Evolutionary conservation across 2,113 vertebrate species (phyloP), one percentile per base, ranked within the genome.

Genomic region (Hippocampus zosterae): DNA sequence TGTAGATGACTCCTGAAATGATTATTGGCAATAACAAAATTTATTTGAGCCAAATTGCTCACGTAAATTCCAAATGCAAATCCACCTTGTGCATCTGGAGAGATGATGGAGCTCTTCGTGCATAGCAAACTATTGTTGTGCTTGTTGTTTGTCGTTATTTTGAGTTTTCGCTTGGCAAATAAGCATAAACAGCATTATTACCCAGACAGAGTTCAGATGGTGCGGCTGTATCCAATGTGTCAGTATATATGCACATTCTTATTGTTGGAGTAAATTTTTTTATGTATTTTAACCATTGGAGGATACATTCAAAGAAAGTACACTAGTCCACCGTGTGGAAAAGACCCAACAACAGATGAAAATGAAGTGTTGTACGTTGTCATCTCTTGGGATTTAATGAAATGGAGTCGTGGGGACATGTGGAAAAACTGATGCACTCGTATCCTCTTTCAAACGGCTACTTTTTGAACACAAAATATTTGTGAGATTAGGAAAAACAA

Each of bases 1-100:
- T 60, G 29, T 60, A 40, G 60, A 66, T 63, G 29, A 57, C 59
- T 52, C 53, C 46, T 48, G 60, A 42, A 56, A 71, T 8, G 19
- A 40, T 62, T 59, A 42, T 46, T 41, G 62, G 41, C 62, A 44
- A 64, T 25, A 23, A n/a, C n/a, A 10, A 40, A 25, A 42, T 73
- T 69, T 56, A 56, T 37, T 52, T 1, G 55, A 67, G 13, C 55
- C 48, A 55, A 52, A 67, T 25, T 25, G 19, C 12, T 27, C 21
- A 27, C 60, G 67, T 8, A 10, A 71, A 66, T 70, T 69, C 61
- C 7, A 71, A 71, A 69, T 76, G 70, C 1, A 68, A 71, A 27
- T 29, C 46, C 73, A 77, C 70, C 25, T 42, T 53, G 55, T 53
- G 46, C 78, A 82, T 81, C 73, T 84, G 82, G 65, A 64, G 7